Evolutionary conservation across 2,113 vertebrate genomes (phyloP), one percentile per base, ranked within the genome.

Genomic region (Thalassarche chlororhynchos): DNA sequence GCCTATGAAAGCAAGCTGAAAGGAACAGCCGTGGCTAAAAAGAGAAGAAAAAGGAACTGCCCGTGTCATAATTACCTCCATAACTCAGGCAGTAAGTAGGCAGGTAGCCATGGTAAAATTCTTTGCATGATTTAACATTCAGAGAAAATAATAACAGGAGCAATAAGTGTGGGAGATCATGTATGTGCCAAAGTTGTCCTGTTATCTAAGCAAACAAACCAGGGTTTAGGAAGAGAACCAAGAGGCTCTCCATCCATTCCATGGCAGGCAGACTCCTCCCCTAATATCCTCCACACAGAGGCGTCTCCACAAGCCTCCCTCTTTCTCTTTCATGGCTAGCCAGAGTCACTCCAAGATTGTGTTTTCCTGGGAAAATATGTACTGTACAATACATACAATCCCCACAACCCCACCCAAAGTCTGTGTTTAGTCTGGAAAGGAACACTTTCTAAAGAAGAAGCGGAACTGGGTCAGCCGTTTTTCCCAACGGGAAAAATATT

Each of bases 341-440:
- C 88, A 97, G 60, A 87, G 85, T 78, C 76, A 64, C 52, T 85
- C 65, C 21, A 21, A 96, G 89, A 93, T 95, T 94, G 81, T 93
- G 62, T 97, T 97, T 96, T 95, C 97, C 87, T 95, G 95, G 92
- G 96, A 96, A 97, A 97, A 95, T 94, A 95, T 95, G 94, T 84
- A 95, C 95, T 85, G 89, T 92, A 94, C 94, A 96, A 97, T 77
- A 91, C 91, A 95, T 86, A 87, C 93, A 97, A 92, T 88, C 92
- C 87, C 76, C 82, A 77, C 75, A 90, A 95, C 95, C 92, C 94
- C 97, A 95, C 96, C 97, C 96, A 93, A 97, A 97, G 96, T 96
- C 96, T 97, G 94, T 96, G 95, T 98, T 96, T 97, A 97, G 92
- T 97, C 96, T 98, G 94, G 96, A 97, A 97, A 95, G 65, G 55